These are phyloP conservation scores for Eucidaris tribuloides DNA, from an alignment of 35 echinoderm and acorn worm genomes.

Conservation along the genomic window DNA sequence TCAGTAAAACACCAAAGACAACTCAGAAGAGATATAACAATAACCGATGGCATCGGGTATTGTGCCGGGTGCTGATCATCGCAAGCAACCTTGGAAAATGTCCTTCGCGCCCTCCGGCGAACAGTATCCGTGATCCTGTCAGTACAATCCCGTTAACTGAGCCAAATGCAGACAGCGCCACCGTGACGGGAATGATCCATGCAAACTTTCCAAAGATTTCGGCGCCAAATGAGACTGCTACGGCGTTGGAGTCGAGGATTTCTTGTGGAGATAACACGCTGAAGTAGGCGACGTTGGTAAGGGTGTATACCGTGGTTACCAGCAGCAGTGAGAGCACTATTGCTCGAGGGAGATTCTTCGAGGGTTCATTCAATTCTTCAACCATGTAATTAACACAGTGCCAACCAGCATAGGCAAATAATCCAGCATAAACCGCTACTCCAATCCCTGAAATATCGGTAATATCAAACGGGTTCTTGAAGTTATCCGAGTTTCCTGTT, in stretches of 20 bases:
- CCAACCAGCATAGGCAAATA: constrained; percentile 64
- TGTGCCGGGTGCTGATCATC: neutral
- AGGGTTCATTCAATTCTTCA: constrained; percentile 2
- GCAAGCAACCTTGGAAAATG: neutral
- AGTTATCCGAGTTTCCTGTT: constrained; percentile 44
- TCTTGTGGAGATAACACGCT: constrained; percentile 45
- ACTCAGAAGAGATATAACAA: neutral
- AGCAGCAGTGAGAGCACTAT: constrained; percentile 41
- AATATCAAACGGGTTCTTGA: constrained; percentile 35
- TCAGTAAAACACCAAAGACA: neutral
- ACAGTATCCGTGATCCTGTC: neutral
- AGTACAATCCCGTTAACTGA: neutral
- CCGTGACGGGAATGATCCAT: constrained; percentile 21
- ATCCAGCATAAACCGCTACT: constrained; percentile 43
- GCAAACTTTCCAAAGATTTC: constrained; percentile 4
- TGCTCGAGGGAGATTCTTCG: constrained; percentile 62
- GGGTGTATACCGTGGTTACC: constrained; percentile 39
- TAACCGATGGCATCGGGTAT: neutral
- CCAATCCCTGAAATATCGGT: constrained; percentile 34
- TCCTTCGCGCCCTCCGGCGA: neutral
- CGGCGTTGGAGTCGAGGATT: constrained; percentile 51
- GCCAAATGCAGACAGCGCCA: constrained; percentile 15
- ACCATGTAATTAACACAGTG: neutral
- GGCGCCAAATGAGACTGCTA: constrained; percentile 8
- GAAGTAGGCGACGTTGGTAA: constrained; percentile 65